A percentile compares a stretch with the other conserved stretches of the same genome.
These are phyloP conservation scores for Anoplolepis gracilipes DNA, from an alignment of 1,140 invertebrate genomes.

Conservation along the genomic window DNA sequence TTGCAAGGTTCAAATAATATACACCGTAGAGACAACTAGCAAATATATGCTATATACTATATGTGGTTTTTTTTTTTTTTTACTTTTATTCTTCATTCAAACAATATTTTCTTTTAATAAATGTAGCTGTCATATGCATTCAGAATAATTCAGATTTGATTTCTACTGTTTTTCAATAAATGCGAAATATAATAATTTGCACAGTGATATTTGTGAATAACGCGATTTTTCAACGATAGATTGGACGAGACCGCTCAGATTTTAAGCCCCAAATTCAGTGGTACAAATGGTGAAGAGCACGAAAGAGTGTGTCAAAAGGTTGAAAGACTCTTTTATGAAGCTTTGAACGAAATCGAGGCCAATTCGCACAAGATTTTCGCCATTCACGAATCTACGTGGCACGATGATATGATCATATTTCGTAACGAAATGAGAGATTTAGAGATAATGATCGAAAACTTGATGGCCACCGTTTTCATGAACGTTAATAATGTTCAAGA, in stretches of 20 bases:
- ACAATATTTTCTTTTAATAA: not conserved
- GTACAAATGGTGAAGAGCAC: constrained; percentile 90
- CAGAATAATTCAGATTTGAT: not conserved
- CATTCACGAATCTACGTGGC: constrained; percentile 90
- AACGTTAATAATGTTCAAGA: constrained; percentile 90
- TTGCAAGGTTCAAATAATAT: constrained; percentile 87
- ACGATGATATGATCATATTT: constrained; percentile 91
- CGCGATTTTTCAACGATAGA: constrained; percentile 72
- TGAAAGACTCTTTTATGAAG: constrained; percentile 91
- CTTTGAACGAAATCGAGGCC: constrained; percentile 87
- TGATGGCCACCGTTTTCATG: constrained; percentile 89
- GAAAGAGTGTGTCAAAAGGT: constrained; percentile 90
- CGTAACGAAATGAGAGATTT: constrained; percentile 88
- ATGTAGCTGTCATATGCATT: not conserved
- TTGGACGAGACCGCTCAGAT: constrained; percentile 89
- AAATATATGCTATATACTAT: not conserved
- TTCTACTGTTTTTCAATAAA: not conserved
- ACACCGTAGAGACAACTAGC: not conserved
- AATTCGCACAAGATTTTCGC: constrained; percentile 90
- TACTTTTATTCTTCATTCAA: not conserved
- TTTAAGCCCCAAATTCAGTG: constrained; percentile 88
- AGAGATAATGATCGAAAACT: constrained; percentile 90
- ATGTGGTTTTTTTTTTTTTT: not conserved
- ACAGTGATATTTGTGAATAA: not conserved
- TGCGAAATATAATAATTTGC: not conserved